Base-by-base conservation (phyloP, 2,113 vertebrate species). In the Pollimyrus isidori region DNA sequence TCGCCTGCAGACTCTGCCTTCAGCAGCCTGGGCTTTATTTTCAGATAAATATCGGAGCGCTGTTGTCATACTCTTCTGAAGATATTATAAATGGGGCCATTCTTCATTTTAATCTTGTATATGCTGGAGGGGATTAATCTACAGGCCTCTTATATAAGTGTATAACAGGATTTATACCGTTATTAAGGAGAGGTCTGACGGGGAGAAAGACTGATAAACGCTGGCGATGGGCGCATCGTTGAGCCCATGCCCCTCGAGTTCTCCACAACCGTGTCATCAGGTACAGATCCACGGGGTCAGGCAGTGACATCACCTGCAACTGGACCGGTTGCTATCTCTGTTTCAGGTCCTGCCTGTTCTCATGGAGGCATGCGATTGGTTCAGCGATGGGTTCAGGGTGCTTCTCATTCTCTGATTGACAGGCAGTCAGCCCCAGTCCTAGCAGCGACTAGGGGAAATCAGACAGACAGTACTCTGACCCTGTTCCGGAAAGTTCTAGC, bases 101-200 rank as follows among this genome's bases (percentile, higher is more conserved):
- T 83, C 87, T 92, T 91, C 89, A 87, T 89, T 90, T 87, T 90
- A 90, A 91, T 90, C 91, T 91, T 88, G 90, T 90, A 76, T 90
- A 65, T 88, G 90, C 84, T 86, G 86, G 45, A 58, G 53, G 80
- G 82, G 52, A 84, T 89, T 88, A 88, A 90, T 91, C 91, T 80
- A 50, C 88, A 53, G 88, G 58, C 42, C 86, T 90, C 89, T 92
- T 92, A 91, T 88, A 86, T 91, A 91, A 91, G 73, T 62, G 88
- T 84, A 65, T 90, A 90, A 89, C 90, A 91, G 92, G 83, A 89
- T 92, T 92, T 89, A 87, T 90, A 53, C 45, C 86, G 82, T 46
- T 91, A 90, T 92, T 92, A 92, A 52, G 89, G 89, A 87, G 58
- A 58, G 62, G 58, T 46, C 58, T 83, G 91, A 87, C 76, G 86